phyloP scores from a whole-genome alignment of 2,888 invertebrate genomes.

The Venustoraphidia nigricollis region DNA sequence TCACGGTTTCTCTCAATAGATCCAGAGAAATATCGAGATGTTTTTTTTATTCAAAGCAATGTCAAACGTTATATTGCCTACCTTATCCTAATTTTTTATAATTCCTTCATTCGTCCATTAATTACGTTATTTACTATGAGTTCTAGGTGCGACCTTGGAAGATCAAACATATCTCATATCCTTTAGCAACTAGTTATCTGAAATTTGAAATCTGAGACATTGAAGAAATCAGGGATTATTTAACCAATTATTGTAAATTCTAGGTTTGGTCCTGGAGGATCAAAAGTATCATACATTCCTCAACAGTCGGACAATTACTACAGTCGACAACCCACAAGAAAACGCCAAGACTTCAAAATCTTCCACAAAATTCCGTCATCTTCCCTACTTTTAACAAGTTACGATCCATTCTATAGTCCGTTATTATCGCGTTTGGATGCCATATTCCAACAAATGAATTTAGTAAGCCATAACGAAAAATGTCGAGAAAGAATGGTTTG shows the following conservation, averaged over 20 bases:
- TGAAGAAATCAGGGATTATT: no score
- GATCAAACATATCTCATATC: no score
- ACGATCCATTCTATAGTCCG: slow-evolving; percentile 84
- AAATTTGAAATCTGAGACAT: no score
- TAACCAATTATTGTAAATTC: slow-evolving; percentile 6
- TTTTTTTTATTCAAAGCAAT: no score
- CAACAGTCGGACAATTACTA: slow-evolving; percentile 45
- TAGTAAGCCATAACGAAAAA: slow-evolving; percentile 43
- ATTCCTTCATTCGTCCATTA: no score
- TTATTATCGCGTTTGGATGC: slow-evolving; percentile 69
- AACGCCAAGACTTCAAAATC: slow-evolving; percentile 53
- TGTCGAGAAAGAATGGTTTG: slow-evolving; percentile 76
- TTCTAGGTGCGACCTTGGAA: no score
- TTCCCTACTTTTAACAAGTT: slow-evolving; percentile 66
- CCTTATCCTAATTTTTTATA: no score
- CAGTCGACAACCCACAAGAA: slow-evolving; percentile 35
- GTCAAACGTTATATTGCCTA: no score
- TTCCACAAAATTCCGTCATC: slow-evolving; percentile 79
- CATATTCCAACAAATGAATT: slow-evolving; percentile 59
- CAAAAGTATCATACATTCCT: slow-evolving; percentile 44
- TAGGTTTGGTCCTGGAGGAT: slow-evolving; percentile 40
- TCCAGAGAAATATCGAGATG: no score
- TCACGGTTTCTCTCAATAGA: no score
- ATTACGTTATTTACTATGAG: no score
- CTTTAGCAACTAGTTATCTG: no score